Percentiles rank a stretch among this genome's conserved stretches.
Evolutionary conservation across 2,888 invertebrate genomes (phyloP).

Genomic region (Seira musarum): DNA sequence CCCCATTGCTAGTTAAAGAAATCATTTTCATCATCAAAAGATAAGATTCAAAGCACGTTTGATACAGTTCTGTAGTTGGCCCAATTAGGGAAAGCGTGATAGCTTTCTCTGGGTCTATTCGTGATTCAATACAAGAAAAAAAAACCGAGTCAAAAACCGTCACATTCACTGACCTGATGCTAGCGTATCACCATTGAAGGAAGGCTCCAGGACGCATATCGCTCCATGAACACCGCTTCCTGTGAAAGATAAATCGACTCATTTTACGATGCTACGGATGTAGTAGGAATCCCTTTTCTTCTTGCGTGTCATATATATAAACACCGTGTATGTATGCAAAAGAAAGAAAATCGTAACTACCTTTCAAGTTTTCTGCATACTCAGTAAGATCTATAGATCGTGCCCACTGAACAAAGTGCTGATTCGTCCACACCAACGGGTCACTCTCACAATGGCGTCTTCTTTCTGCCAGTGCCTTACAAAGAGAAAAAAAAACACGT

Average conservation of each 20-base stretch:
- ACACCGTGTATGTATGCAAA: background rate
- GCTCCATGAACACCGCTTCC: slow-evolving; percentile 97
- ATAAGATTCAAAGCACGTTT: background rate
- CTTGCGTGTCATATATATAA: background rate
- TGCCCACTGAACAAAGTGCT: slow-evolving; percentile 94
- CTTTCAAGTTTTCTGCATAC: slow-evolving; percentile 94
- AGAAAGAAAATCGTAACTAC: slow-evolving; percentile 73
- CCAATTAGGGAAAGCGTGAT: background rate
- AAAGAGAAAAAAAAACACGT: slow-evolving; percentile 62
- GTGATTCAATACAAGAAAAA: too few species aligned
- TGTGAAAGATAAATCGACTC: slow-evolving; percentile 70
- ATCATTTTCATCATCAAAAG: background rate
- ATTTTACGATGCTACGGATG: background rate
- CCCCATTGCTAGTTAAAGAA: slow-evolving; percentile 78
- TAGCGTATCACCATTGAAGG: slow-evolving; percentile 95
- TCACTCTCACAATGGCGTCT: slow-evolving; percentile 92
- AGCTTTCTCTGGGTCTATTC: background rate
- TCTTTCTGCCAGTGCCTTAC: slow-evolving; percentile 86
- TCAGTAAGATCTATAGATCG: slow-evolving; percentile 93
- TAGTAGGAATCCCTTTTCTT: background rate
- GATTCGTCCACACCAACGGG: slow-evolving; percentile 96
- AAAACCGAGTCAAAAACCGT: too few species aligned
- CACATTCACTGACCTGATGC: slow-evolving; percentile 78
- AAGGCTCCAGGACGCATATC: slow-evolving; percentile 85
- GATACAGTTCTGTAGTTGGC: slow-evolving; percentile 1